Evolutionary conservation across 2,888 invertebrate species (phyloP), one percentile per base, ranked within the genome.

Genomic region (Ectropis crepuscularia): DNA sequence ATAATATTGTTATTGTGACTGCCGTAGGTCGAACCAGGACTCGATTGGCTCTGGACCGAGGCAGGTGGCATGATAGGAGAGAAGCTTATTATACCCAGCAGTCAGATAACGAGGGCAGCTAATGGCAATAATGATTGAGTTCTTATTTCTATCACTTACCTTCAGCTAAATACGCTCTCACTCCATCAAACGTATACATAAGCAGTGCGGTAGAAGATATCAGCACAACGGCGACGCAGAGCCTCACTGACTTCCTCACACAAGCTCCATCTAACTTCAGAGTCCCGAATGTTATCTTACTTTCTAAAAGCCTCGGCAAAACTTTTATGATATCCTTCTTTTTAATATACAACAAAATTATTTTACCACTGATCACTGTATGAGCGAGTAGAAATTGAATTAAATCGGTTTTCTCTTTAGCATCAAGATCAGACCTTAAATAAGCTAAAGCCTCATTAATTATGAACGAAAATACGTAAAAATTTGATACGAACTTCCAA

Each of bases 331-430:
- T 79, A 9, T 75, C 68, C 0, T 75, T 62, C 42, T 73, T 85
- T 42, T 80, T 76, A 0, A 80, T 57, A 10, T 80, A 79, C 7
- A 83, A 57, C 2, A 75, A 71, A 0, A 83, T 8, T 2, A 82
- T 78, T 65, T 89, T 89, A 0, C 66, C 67, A 16, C 51, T 67
- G 6, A 87, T 75, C 0, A 74, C 65, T 0, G 80, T 70, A 54
- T 86, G 85, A 0, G 80, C 88, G 4, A 85, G 69, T 5, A 67
- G 73, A 11, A 85, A 83, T 46, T 81, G 81, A 0, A 80, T 53
- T 6, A 83, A 46, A 51, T 87, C 86, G 6, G 78, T 83, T 51
- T 63, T 75, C 51, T 88, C 88, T 36, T 81, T 78, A 0, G 68
- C 68, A 0, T 68, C 78, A 38, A 88, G 62, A 62, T 87, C 85